Evolutionary conservation across 2,797 vertebrate species (phyloP).

Genomic region (Austrolebias charrua): DNA sequence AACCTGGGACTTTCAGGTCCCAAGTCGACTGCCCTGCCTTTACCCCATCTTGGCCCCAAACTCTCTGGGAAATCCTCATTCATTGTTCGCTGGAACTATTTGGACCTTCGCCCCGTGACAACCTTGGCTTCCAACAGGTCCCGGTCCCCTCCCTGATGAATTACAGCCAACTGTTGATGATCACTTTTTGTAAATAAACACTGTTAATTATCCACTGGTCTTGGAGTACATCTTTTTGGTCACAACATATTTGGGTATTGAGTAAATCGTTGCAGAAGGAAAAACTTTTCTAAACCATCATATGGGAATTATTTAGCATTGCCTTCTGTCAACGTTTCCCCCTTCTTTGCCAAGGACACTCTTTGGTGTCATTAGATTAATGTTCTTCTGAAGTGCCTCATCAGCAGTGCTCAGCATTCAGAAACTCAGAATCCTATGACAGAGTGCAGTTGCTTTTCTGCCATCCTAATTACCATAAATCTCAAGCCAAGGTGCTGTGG

Average conservation of each 20-base stretch:
- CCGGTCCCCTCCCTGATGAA: no score
- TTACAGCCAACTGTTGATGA: no score
- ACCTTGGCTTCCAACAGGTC: no score
- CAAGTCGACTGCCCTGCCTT: no score
- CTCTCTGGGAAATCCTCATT: no score
- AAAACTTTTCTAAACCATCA: constrained; percentile 15
- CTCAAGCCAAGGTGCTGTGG: constrained; percentile 47
- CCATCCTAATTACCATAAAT: constrained; percentile 56
- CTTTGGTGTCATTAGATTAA: constrained; percentile 31
- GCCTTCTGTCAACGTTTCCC: constrained; percentile 29
- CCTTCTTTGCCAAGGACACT: constrained; percentile 21
- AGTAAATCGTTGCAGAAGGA: constrained; percentile 8
- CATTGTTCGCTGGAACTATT: no score
- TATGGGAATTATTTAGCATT: constrained; percentile 20
- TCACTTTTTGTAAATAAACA: no score
- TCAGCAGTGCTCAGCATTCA: constrained; percentile 29
- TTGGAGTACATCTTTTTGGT: no score
- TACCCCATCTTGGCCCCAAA: no score
- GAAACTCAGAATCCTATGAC: constrained; percentile 28
- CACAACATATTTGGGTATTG: constrained; percentile 9
- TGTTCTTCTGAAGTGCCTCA: constrained; percentile 40
- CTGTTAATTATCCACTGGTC: no score
- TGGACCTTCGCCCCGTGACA: no score
- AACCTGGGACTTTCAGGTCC: no score
- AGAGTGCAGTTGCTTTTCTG: constrained; percentile 32